phyloP scores from a whole-genome alignment of 2,113 vertebrate genomes.

The Rhinolophus ferrumequinum region DNA sequence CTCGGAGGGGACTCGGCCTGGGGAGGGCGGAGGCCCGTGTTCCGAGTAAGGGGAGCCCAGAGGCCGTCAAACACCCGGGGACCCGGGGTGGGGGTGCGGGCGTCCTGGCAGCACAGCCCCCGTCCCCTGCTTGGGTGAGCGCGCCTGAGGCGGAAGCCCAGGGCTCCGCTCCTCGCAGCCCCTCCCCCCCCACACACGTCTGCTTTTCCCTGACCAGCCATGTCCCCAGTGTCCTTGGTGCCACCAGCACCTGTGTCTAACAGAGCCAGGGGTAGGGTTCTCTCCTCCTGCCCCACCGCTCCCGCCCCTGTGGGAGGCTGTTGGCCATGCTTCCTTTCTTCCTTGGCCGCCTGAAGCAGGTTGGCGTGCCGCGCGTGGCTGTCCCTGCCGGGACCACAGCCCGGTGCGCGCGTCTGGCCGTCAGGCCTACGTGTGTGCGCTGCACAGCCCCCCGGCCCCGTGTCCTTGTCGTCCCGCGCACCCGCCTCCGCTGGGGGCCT shows the following conservation, averaged over 20 bases:
- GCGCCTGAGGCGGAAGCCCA: background rate
- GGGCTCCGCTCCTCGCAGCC: background rate
- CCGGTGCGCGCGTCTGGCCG: fast-evolving
- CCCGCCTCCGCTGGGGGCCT: background rate
- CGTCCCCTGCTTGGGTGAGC: too few species aligned
- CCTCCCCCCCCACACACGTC: background rate
- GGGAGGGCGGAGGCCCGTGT: background rate
- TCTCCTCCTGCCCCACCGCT: background rate
- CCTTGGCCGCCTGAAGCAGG: background rate
- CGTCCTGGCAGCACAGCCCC: background rate
- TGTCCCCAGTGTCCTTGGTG: background rate
- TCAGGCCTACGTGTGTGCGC: fast-evolving
- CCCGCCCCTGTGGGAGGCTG: background rate
- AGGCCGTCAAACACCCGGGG: background rate
- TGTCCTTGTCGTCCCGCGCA: fast-evolving
- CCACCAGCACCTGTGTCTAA: background rate
- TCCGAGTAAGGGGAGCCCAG: background rate
- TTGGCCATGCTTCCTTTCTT: background rate
- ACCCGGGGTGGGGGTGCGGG: background rate
- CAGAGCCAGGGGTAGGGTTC: background rate
- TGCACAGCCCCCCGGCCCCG: too few species aligned
- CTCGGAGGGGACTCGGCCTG: background rate
- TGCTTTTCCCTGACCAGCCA: background rate
- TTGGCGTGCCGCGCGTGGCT: background rate
- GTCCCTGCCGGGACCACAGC: background rate